phyloP scores from a whole-genome alignment of 2,888 invertebrate species.

The Limenitis camilla region DNA sequence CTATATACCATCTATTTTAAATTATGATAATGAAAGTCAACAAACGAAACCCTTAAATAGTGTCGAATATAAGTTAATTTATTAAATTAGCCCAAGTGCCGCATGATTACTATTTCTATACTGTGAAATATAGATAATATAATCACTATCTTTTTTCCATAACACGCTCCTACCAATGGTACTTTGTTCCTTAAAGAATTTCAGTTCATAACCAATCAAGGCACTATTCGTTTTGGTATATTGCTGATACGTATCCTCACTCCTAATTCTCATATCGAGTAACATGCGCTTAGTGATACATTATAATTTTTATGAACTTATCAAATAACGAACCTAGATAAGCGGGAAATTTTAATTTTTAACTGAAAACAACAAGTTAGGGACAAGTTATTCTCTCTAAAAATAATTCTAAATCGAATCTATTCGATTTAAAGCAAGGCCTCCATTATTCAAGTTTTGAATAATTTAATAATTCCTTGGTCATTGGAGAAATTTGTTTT shows the following conservation, averaged over 20 bases:
- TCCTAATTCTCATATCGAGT: slow-evolving; percentile 66
- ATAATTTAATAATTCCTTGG: too few relatives aligned
- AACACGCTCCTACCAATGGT: slow-evolving; percentile 45
- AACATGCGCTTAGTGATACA: slow-evolving; percentile 54
- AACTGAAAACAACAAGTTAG: too few relatives aligned
- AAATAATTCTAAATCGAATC: too few relatives aligned
- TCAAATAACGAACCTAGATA: slow-evolving; percentile 11
- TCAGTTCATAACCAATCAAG: slow-evolving; percentile 58
- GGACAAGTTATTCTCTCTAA: too few relatives aligned
- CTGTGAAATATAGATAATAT: slow-evolving; percentile 73
- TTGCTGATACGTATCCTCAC: slow-evolving; percentile 73
- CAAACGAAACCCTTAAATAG: slow-evolving; percentile 56
- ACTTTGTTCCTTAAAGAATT: slow-evolving; percentile 54
- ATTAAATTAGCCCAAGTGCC: slow-evolving; percentile 64
- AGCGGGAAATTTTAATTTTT: slow-evolving; percentile 35
- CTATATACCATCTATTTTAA: slow-evolving; percentile 65
- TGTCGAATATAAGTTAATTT: slow-evolving; percentile 51
- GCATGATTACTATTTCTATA: slow-evolving; percentile 74
- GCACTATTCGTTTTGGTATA: slow-evolving; percentile 73
- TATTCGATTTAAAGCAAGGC: too few relatives aligned
- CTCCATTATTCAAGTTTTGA: too few relatives aligned
- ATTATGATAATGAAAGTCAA: slow-evolving; percentile 64
- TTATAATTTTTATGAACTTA: slow-evolving; percentile 55
- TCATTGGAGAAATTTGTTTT: too few relatives aligned
- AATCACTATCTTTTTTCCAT: slow-evolving; percentile 54